A percentile compares a stretch with the other conserved stretches of the same genome.
Evolutionary conservation across 2,113 vertebrate genomes (phyloP).

Genomic region (Cephalopterus ornatus): DNA sequence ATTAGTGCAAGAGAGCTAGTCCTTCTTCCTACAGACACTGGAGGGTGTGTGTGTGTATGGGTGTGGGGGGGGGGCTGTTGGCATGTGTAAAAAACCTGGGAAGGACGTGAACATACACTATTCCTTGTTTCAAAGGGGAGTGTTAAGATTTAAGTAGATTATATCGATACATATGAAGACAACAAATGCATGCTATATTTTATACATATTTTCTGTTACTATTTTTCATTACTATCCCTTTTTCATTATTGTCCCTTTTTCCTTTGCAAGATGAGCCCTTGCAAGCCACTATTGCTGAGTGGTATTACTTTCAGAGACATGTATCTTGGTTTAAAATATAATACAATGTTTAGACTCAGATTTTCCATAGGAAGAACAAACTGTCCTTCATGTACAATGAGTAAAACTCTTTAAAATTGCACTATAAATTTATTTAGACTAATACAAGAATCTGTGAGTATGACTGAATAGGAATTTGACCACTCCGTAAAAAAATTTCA

Average conservation of each 20-base stretch:
- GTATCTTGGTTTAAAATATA: not conserved
- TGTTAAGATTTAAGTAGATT: not conserved
- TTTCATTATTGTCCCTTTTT: not conserved
- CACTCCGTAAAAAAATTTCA: not conserved
- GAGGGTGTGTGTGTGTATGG: not conserved
- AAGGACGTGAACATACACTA: not conserved
- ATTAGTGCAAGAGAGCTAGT: not conserved
- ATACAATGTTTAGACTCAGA: not conserved
- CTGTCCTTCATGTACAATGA: not conserved
- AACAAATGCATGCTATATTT: not conserved
- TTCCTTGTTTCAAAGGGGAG: not conserved
- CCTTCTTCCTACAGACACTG: not conserved
- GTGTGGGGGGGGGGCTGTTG: too few relatives aligned
- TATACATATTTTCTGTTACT: not conserved
- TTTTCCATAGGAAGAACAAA: not conserved
- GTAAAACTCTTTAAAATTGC: not conserved
- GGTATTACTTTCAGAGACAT: not conserved
- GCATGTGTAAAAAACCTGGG: too few relatives aligned
- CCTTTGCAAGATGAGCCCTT: not conserved
- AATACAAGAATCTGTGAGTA: not conserved
- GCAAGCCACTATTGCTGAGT: not conserved
- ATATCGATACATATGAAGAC: not conserved
- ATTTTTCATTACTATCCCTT: not conserved
- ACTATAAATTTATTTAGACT: not conserved
- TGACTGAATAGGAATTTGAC: not conserved